phyloP scores from a whole-genome alignment of 2,797 vertebrate genomes.

The Notolepis coatsorum region DNA sequence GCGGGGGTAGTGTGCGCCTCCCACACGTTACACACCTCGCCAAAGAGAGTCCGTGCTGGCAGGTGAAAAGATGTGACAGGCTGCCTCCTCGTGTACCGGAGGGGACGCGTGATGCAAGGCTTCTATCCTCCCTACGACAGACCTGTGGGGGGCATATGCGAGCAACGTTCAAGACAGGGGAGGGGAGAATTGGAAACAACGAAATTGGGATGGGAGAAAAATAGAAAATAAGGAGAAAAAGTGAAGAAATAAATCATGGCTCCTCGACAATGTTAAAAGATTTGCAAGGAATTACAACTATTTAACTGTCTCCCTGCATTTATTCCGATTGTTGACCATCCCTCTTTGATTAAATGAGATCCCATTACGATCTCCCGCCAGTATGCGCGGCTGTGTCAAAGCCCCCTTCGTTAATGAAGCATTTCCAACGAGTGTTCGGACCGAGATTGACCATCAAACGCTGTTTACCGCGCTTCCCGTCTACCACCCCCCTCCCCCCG shows the following conservation, averaged over 20 bases:
- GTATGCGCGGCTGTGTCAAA: slow-evolving; percentile 24
- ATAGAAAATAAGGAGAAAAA: too few species aligned
- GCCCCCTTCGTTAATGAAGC: slow-evolving; percentile 17
- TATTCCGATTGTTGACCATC: slow-evolving; percentile 16
- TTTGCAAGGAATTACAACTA: slow-evolving; percentile 7
- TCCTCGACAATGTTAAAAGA: background rate
- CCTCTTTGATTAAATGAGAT: slow-evolving; percentile 2
- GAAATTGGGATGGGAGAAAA: too few species aligned
- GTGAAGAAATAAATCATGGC: background rate
- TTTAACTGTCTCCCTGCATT: slow-evolving; percentile 20
- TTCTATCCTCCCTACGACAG: too few species aligned
- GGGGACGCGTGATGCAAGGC: too few species aligned
- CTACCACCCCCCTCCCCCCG: background rate
- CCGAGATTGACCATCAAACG: slow-evolving; percentile 39
- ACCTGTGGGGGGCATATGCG: too few species aligned
- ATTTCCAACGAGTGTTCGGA: slow-evolving; percentile 6
- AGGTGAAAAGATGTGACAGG: too few species aligned
- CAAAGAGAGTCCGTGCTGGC: too few species aligned
- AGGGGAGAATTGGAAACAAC: too few species aligned
- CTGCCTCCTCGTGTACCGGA: too few species aligned
- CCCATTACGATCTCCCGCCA: slow-evolving; percentile 7
- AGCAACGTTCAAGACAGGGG: too few species aligned
- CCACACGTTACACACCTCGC: too few species aligned
- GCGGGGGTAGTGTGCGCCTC: too few species aligned
- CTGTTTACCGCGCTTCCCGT: slow-evolving; percentile 16